These are phyloP conservation scores for Anoplophora glabripennis DNA, from an alignment of 1,140 invertebrate species.

Conservation along the genomic window DNA sequence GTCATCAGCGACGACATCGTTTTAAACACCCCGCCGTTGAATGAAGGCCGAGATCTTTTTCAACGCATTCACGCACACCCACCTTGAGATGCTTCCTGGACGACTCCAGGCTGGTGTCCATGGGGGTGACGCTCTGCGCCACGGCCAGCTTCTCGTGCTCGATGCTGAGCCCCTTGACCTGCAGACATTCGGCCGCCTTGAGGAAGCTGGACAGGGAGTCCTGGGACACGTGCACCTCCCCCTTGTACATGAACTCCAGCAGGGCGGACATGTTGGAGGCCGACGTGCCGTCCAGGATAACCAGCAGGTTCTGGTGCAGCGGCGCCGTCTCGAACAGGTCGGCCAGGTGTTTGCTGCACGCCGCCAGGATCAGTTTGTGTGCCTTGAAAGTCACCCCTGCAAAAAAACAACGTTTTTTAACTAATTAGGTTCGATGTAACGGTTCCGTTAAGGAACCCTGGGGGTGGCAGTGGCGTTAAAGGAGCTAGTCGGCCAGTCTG, in stretches of 20 bases:
- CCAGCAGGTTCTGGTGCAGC: constrained; percentile 74
- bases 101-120: constrained; percentile 37
- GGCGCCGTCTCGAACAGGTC: constrained; percentile 87
- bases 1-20: no score
- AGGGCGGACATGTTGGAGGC: constrained; percentile 85
- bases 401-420: constrained; percentile 45
- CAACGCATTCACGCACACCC: background rate
- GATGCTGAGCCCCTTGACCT: constrained; percentile 78
- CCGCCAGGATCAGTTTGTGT: constrained; percentile 82
- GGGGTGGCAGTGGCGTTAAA: no score
- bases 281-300: constrained; percentile 84
- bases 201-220: constrained; percentile 84
- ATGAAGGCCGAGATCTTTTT: background rate
- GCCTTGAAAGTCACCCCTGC: constrained; percentile 86
- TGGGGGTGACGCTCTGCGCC: constrained; percentile 57
- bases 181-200: constrained; percentile 84
- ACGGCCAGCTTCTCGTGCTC: constrained; percentile 72
- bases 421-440: no score
- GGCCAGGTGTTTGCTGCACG: constrained; percentile 91
- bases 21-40: no score
- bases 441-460: no score
- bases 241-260: constrained; percentile 91
- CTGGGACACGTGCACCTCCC: constrained; percentile 86
- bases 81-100: constrained; percentile 32
- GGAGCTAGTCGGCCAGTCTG: no score